Evolutionary conservation across 1,140 invertebrate species (phyloP).

Genomic region (Chironomus striatipennis): DNA sequence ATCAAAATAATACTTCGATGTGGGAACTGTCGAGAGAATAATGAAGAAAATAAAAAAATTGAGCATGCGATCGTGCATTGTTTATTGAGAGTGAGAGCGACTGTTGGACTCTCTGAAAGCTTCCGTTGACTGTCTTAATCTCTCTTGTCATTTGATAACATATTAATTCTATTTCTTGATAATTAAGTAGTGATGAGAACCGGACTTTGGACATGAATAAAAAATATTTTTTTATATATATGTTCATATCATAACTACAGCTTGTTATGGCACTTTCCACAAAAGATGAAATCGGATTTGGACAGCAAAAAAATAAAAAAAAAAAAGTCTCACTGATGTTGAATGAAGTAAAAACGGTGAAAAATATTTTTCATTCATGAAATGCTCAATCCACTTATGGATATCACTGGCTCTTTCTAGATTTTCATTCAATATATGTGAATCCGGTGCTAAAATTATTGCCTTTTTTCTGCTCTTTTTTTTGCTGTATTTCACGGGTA

Average conservation of each 20-base stretch:
- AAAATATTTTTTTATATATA: no score
- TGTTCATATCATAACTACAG: background rate
- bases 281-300: background rate
- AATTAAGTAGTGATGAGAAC: conserved; percentile 14
- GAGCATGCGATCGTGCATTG: background rate
- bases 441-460: conserved; percentile 13
- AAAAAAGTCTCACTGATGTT: background rate
- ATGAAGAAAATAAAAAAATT: background rate
- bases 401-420: background rate
- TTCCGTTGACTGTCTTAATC: background rate
- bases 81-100: background rate
- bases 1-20: background rate
- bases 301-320: background rate
- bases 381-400: conserved; percentile 1
- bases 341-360: background rate
- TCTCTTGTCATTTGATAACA: background rate
- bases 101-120: background rate
- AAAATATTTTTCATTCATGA: conserved; percentile 10
- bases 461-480: background rate
- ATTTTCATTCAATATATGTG: background rate
- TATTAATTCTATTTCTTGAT: background rate
- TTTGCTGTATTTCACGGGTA: background rate
- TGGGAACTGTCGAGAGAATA: background rate
- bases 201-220: background rate
- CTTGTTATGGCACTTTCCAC: background rate